Conservation (phyloP, 1,140 invertebrate genomes). For the Dinoponera quadriceps region DNA sequence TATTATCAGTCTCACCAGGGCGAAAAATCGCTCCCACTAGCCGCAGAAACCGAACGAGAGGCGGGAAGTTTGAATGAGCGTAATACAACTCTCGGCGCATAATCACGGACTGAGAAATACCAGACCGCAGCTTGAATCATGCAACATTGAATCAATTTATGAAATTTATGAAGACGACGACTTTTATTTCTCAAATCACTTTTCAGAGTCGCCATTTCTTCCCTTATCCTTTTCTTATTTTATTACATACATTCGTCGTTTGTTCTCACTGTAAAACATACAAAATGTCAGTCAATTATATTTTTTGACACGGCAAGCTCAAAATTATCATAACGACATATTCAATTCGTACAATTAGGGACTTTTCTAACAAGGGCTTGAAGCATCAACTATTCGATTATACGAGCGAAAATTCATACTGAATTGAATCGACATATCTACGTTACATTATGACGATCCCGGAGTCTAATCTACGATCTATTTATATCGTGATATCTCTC, state of each 20-base stretch:
- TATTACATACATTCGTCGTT: too few relatives aligned
- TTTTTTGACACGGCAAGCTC: background rate
- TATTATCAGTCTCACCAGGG: constrained; percentile 1
- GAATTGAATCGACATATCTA: too few relatives aligned
- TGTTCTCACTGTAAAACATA: too few relatives aligned
- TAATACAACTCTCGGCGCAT: background rate
- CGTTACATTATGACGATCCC: too few relatives aligned
- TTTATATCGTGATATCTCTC: too few relatives aligned
- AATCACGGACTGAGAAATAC: background rate
- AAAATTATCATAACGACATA: background rate
- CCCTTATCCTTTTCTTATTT: too few relatives aligned
- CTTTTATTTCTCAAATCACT: too few relatives aligned
- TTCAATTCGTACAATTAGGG: background rate
- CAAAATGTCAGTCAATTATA: background rate
- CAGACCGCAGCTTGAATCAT: background rate
- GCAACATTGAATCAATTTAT: constrained; percentile 1
- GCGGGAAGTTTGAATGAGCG: constrained; percentile 17
- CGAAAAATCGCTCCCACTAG: background rate
- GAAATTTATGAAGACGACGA: background rate
- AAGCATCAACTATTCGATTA: too few relatives aligned
- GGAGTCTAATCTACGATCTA: too few relatives aligned
- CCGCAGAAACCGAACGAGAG: background rate
- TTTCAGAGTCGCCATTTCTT: too few relatives aligned
- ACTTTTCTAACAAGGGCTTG: too few relatives aligned
- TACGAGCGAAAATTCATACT: too few relatives aligned